phyloP scores from a whole-genome alignment of 2,797 vertebrate species.

The Apodemus agrarius region DNA sequence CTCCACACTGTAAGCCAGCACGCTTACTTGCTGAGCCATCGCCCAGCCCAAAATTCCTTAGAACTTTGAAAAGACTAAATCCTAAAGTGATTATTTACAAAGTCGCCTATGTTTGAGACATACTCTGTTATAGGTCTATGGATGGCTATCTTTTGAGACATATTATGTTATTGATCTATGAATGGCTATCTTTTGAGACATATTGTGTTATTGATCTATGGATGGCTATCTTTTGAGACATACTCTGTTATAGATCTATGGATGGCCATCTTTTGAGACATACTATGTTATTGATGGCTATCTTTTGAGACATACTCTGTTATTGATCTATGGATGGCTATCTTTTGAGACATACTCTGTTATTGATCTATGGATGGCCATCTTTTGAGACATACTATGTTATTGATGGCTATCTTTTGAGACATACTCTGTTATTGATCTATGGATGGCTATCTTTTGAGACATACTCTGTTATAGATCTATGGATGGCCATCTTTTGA shows the following conservation, averaged over 20 bases:
- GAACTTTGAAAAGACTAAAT: slow-evolving; percentile 10
- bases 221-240: not conserved
- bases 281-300: not conserved
- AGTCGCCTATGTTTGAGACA: not conserved
- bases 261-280: not conserved
- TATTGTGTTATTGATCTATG: too few species aligned
- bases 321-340: not conserved
- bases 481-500: not conserved
- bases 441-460: not conserved
- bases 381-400: not conserved
- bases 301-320: not conserved
- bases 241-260: not conserved
- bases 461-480: not conserved
- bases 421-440: too few species aligned
- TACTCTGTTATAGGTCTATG: not conserved
- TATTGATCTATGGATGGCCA: not conserved
- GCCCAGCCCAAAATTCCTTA: not conserved
- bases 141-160: not conserved
- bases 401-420: too few species aligned
- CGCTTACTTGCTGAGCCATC: not conserved
- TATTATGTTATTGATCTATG: not conserved
- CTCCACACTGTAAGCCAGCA: not conserved
- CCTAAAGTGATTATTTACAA: slow-evolving; percentile 30
- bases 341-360: slow-evolving; percentile 18
- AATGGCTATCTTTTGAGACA: too few species aligned